A percentile compares a stretch with the other conserved stretches of the same genome.
These are phyloP conservation scores for Drosophila pseudotakahashii DNA, from an alignment of 2,888 invertebrate genomes.

Conservation along the genomic window DNA sequence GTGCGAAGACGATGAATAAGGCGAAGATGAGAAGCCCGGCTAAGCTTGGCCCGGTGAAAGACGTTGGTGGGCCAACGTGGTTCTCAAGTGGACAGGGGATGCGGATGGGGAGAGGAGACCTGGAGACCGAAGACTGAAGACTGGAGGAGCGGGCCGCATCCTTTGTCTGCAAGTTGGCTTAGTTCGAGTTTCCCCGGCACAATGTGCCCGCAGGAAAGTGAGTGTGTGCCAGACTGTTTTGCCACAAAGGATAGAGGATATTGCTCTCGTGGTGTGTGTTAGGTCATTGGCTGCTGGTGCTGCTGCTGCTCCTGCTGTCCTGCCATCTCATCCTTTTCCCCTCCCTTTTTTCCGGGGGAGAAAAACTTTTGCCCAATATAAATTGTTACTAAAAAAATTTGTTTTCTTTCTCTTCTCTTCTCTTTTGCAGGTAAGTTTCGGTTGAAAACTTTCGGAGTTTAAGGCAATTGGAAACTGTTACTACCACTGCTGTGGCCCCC, in stretches of 20 bases:
- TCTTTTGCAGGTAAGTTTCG: constrained; percentile 67
- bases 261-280: constrained; percentile 32
- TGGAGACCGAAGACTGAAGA: too few relatives aligned
- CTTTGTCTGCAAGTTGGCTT: constrained; percentile 57
- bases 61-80: constrained; percentile 31
- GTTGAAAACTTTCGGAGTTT: constrained; percentile 42
- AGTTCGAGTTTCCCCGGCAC: constrained; percentile 21
- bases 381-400: constrained; percentile 42
- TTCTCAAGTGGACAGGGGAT: constrained; percentile 45
- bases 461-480: constrained; percentile 44
- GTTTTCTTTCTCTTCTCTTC: constrained; percentile 21
- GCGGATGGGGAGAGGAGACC: not conserved
- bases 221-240: constrained; percentile 47
- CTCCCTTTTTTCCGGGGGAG: not conserved
- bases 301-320: not conserved
- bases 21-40: constrained; percentile 37
- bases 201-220: constrained; percentile 70
- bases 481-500: constrained; percentile 17
- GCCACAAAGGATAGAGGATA: constrained; percentile 47
- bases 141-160: constrained; percentile 20
- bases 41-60: constrained; percentile 43
- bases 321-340: not conserved
- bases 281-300: constrained; percentile 67
- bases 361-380: constrained; percentile 48
- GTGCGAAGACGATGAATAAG: constrained; percentile 35